phyloP scores from a whole-genome alignment of 2,113 vertebrate genomes.

The Pontoporia blainvillei region DNA sequence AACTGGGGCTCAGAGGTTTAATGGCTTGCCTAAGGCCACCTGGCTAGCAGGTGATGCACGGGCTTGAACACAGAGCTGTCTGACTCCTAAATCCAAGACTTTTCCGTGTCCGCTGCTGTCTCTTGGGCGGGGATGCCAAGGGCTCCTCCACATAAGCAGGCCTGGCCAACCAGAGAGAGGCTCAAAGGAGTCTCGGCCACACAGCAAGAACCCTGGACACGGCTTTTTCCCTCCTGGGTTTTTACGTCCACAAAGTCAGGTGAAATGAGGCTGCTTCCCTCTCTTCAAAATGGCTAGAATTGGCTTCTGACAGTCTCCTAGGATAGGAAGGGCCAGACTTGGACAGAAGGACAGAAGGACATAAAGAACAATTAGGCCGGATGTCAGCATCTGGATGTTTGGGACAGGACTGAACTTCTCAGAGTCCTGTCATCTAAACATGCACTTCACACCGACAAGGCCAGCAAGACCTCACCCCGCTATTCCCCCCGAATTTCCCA shows the following conservation, averaged over 20 bases:
- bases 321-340: not conserved
- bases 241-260: not conserved
- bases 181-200: not conserved
- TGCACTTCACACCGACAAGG: not conserved
- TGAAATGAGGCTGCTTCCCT: not conserved
- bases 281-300: not conserved
- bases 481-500: accelerated
- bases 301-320: not conserved
- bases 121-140: not conserved
- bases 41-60: not conserved
- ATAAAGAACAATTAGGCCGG: not conserved
- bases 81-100: not conserved
- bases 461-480: not conserved
- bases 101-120: not conserved
- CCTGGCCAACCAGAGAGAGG: not conserved
- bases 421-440: not conserved
- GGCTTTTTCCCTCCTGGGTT: not conserved
- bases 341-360: not conserved
- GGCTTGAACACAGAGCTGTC: not conserved
- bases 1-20: not conserved
- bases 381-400: not conserved
- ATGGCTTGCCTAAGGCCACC: not conserved
- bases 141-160: not conserved
- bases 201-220: not conserved
- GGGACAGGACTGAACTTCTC: not conserved